Percentiles rank a stretch among this genome's conserved stretches.
Conservation (phyloP, 2,797 vertebrate species). For the Gymnothorax javanicus region DNA sequence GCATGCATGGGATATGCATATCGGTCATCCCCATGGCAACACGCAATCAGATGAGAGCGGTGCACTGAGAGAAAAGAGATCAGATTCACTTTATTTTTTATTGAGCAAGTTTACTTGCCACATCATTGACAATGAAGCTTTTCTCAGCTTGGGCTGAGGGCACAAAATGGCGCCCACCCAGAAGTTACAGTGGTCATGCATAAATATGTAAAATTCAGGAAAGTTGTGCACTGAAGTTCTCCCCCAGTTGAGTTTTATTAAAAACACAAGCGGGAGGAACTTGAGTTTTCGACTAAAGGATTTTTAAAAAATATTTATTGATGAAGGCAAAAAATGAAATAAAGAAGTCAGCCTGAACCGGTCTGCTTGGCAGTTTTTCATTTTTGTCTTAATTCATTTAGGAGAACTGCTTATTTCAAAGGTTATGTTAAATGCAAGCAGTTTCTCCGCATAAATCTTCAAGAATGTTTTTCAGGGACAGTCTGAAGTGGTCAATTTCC, state of each 20-base stretch:
- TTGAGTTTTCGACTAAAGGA: too few relatives aligned
- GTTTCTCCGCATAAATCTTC: background rate
- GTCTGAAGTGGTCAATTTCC: background rate
- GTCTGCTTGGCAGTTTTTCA: background rate
- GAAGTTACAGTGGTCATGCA: too few relatives aligned
- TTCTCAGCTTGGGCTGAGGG: conserved; percentile 22
- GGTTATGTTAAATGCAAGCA: background rate
- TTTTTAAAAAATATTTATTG: background rate
- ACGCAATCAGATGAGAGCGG: conserved; percentile 66
- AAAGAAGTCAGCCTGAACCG: background rate
- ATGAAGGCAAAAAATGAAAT: background rate
- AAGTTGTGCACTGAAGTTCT: too few relatives aligned
- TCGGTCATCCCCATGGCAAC: conserved; percentile 87
- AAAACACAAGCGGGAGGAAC: too few relatives aligned
- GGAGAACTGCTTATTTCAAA: background rate
- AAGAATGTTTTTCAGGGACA: background rate
- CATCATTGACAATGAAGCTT: conserved; percentile 45
- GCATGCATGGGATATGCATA: conserved; percentile 85
- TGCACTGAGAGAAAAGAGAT: conserved; percentile 68
- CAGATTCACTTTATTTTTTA: conserved; percentile 65
- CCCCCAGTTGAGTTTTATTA: too few relatives aligned
- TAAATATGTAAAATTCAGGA: too few relatives aligned
- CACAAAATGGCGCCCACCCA: too few relatives aligned
- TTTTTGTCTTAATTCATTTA: background rate
- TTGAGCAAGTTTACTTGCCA: conserved; percentile 69